Conservation (phyloP, 2,888 invertebrate genomes). For the Gonocerus acuteangulatus region DNA sequence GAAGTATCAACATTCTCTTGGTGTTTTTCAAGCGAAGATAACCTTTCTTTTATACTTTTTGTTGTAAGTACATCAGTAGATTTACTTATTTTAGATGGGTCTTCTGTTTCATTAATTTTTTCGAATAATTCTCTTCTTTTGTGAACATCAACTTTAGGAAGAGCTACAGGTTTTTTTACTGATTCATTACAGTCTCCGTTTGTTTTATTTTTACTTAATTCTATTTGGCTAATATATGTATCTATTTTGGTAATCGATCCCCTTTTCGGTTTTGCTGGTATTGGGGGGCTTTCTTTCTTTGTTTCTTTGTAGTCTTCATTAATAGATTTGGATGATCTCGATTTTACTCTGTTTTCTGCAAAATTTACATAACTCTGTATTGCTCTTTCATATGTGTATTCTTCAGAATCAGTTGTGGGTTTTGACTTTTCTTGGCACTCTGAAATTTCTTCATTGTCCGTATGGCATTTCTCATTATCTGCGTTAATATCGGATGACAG, state of each 20-base stretch:
- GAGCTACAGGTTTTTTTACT: slow-evolving; percentile 55
- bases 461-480: slow-evolving; percentile 11
- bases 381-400: slow-evolving; percentile 81
- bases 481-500: slow-evolving; percentile 17
- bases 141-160: slow-evolving; percentile 65
- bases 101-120: slow-evolving; percentile 43
- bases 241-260: slow-evolving; percentile 52
- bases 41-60: slow-evolving; percentile 64
- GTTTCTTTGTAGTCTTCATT: slow-evolving; percentile 39
- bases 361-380: slow-evolving; percentile 74
- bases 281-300: slow-evolving; percentile 36
- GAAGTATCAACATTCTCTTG: slow-evolving; percentile 42
- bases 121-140: slow-evolving; percentile 79
- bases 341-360: slow-evolving; percentile 53
- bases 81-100: slow-evolving; percentile 44
- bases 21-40: slow-evolving; percentile 61
- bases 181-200: slow-evolving; percentile 47
- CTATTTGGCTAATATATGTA: slow-evolving; percentile 55
- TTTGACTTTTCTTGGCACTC: slow-evolving; percentile 11
- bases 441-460: neutral
- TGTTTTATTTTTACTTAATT: slow-evolving; percentile 41
- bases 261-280: slow-evolving; percentile 38
- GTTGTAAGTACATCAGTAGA: slow-evolving; percentile 57
- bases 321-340: slow-evolving; percentile 40
- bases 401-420: slow-evolving; percentile 61